Evolutionary conservation across 2,888 invertebrate species (phyloP).

Genomic region (Hirtodrosophila trivittata): DNA sequence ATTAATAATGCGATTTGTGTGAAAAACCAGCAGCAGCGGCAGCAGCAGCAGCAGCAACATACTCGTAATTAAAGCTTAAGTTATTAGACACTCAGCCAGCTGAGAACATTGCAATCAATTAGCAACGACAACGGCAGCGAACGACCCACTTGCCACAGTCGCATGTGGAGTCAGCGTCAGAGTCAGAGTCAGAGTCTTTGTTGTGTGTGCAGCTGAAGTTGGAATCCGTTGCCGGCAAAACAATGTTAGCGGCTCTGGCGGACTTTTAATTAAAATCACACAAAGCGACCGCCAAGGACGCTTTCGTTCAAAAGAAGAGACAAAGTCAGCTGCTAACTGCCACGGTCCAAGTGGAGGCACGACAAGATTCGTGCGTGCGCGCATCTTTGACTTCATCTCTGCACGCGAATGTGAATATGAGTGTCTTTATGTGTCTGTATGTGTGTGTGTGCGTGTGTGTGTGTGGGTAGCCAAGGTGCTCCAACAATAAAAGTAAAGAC

Average conservation of each 20-base stretch:
- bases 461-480: constrained; percentile 60
- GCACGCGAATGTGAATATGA: background rate
- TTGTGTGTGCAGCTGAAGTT: constrained; percentile 2
- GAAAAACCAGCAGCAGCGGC: constrained; percentile 36
- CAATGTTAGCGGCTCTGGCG: constrained; percentile 43
- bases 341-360: constrained; percentile 32
- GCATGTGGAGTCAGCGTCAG: constrained; percentile 28
- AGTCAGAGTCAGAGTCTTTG: constrained; percentile 1
- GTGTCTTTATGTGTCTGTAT: constrained; percentile 32
- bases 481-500: constrained; percentile 25
- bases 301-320: constrained; percentile 59
- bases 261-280: constrained; percentile 74
- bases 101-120: constrained; percentile 75
- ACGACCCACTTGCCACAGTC: constrained; percentile 49
- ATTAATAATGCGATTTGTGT: constrained; percentile 60
- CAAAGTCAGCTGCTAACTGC: constrained; percentile 33
- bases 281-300: constrained; percentile 68
- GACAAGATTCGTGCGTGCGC: constrained; percentile 52
- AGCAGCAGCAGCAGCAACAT: constrained; percentile 41
- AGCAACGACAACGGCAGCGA: constrained; percentile 32
- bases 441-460: constrained; percentile 11
- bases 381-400: constrained; percentile 28
- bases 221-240: constrained; percentile 16
- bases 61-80: constrained; percentile 65
- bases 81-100: constrained; percentile 67